These are phyloP conservation scores for Alcedo atthis DNA, from an alignment of 2,797 vertebrate species.

Conservation along the genomic window DNA sequence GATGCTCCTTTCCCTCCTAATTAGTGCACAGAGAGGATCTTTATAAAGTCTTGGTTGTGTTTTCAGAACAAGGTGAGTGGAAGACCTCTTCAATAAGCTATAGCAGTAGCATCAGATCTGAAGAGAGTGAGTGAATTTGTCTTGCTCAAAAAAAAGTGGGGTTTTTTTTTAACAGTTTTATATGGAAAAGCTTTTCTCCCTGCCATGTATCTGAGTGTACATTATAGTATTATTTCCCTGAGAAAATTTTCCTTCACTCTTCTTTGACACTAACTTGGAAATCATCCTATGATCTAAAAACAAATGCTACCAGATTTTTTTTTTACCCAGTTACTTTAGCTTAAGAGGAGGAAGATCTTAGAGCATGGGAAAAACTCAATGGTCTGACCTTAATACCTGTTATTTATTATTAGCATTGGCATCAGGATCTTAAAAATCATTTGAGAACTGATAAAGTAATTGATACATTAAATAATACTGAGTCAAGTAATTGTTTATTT, in stretches of 20 bases:
- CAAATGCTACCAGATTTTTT: not conserved
- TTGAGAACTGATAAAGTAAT: constrained; percentile 41
- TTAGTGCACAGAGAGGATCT: not conserved
- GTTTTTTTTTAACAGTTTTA: not conserved
- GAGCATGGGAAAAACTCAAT: not conserved
- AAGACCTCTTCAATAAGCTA: not conserved
- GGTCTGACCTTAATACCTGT: constrained; percentile 16
- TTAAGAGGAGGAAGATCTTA: not conserved
- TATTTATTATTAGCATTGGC: constrained; percentile 42
- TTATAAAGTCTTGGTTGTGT: not conserved
- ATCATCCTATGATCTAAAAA: not conserved
- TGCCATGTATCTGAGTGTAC: not conserved
- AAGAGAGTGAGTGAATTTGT: too few relatives aligned
- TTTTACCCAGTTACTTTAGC: not conserved
- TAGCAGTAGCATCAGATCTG: not conserved
- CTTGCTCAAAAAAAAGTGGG: too few relatives aligned
- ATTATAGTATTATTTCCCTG: not conserved
- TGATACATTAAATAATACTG: constrained; percentile 36
- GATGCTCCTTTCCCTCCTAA: not conserved
- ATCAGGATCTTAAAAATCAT: constrained; percentile 33
- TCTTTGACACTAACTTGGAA: not conserved
- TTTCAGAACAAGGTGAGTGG: not conserved
- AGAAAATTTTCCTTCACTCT: not conserved
- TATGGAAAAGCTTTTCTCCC: not conserved
- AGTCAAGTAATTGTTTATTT: constrained; percentile 51